Evolutionary conservation across 2,888 invertebrate species (phyloP), one percentile per base, ranked within the genome.

Genomic region (Sipunculus nudus): DNA sequence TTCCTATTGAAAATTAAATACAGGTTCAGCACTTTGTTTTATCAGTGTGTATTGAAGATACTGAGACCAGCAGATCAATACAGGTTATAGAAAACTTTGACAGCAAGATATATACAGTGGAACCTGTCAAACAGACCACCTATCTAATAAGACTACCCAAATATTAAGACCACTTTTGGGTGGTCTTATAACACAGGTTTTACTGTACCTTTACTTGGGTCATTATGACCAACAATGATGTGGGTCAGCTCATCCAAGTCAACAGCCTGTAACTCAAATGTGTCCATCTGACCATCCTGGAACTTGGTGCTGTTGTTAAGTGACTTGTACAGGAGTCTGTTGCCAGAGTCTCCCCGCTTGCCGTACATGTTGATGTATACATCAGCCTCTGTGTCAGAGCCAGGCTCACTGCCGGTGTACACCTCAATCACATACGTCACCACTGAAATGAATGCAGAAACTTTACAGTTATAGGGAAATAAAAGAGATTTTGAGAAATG

Each of bases 201-300:
- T n/a, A n/a, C n/a, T n/a, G n/a, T 6, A 63, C 68, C 68, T 46
- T 59, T 53, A 2, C 72, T 74, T 46, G 62, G 50, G 6, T 73
- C 74, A 58, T 78, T 75, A 65, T 80, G 80, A 16, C 72, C 74
- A 40, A 82, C 69, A 46, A 68, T 69, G 39, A 82, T 71, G 59
- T 75, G 72, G 28, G 32, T 64, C n/a, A 82, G 45, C 26, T 69
- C 68, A 48, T 74, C 74, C 28, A 82, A 59, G 48, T 72, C 63
- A 16, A 81, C 77, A n/a, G 79, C 79, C 65, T 81, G 76, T 21
- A 81, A 26, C 45, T 75, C 74, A 74, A 79, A 82, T 47, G 68
- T 65, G 61, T 79, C 80, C 23, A 70, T 67, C 73, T 78, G 72
- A 16, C 70, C 72, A 23, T 23, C 38, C 41, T 63, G 60, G 47